These are phyloP conservation scores for Phacellophora camtschatica DNA, from an alignment of 30 jellyfish, hydroid and myxozoan genomes.

Conservation along the genomic window DNA sequence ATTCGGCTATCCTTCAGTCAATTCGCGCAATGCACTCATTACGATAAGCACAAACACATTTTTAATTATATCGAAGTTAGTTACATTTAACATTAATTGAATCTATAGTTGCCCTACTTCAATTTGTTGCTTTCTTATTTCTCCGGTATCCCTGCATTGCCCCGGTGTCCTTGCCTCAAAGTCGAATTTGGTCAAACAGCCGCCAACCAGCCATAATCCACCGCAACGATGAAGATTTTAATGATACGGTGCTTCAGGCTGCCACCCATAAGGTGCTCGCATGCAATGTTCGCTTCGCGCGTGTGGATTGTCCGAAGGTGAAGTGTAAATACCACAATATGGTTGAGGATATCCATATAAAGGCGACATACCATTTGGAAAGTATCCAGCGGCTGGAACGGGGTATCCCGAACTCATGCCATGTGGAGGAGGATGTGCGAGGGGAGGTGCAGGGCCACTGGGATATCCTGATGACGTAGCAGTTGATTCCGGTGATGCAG, in stretches of 20 bases:
- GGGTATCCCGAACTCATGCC: constrained; percentile 45
- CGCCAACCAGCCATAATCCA: too few species aligned
- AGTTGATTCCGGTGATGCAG: constrained; percentile 67
- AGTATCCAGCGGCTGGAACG: constrained; percentile 50
- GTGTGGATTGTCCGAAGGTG: constrained; percentile 57
- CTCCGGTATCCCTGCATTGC: too few species aligned
- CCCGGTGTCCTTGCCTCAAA: too few species aligned
- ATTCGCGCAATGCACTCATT: too few species aligned
- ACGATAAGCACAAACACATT: too few species aligned
- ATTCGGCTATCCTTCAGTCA: too few species aligned
- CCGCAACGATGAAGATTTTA: too few species aligned
- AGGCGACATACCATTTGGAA: constrained; percentile 53
- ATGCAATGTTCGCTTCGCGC: constrained; percentile 61
- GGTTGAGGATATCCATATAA: constrained; percentile 62
- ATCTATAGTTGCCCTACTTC: too few species aligned
- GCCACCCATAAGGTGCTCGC: constrained; percentile 58
- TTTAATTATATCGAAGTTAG: too few species aligned
- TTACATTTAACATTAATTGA: too few species aligned
- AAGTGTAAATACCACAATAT: constrained; percentile 55
- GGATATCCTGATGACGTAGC: constrained; percentile 35
- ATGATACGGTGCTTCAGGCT: constrained; percentile 28
- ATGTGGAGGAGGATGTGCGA: constrained; percentile 76
- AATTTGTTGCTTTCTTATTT: too few species aligned
- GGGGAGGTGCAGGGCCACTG: constrained; percentile 77
- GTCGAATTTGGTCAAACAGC: too few species aligned